These are phyloP conservation scores for Pogonus chalceus DNA, from an alignment of 1,140 invertebrate genomes.

Conservation along the genomic window DNA sequence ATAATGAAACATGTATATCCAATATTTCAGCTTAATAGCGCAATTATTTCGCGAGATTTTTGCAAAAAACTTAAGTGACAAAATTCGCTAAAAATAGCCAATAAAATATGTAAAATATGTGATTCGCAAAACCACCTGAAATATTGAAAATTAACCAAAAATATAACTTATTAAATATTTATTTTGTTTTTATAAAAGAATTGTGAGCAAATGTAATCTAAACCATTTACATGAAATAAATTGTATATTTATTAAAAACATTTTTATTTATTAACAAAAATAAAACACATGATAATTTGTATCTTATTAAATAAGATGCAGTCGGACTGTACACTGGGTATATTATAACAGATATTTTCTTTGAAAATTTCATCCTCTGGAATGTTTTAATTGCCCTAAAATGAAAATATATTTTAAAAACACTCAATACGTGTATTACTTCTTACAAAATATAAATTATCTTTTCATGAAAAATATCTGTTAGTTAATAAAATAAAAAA, in stretches of 20 bases:
- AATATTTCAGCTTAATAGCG: too few species aligned
- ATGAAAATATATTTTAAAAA: slow-evolving; percentile 8
- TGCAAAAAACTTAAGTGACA: too few species aligned
- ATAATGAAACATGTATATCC: too few species aligned
- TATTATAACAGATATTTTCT: slow-evolving; percentile 5
- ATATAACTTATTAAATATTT: too few species aligned
- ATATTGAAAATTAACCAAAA: too few species aligned
- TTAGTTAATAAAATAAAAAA: neutral
- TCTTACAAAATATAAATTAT: neutral
- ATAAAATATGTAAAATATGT: too few species aligned
- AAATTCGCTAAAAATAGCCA: too few species aligned
- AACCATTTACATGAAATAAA: too few species aligned
- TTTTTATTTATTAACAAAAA: slow-evolving; percentile 35
- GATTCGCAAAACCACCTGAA: too few species aligned
- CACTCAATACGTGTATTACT: neutral
- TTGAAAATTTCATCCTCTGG: slow-evolving; percentile 1
- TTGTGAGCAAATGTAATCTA: too few species aligned
- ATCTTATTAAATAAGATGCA: slow-evolving; percentile 32
- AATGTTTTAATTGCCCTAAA: slow-evolving; percentile 6
- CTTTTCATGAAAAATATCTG: neutral
- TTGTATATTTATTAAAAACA: neutral
- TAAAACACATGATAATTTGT: slow-evolving; percentile 37
- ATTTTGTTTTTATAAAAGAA: too few species aligned
- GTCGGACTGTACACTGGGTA: slow-evolving; percentile 31
- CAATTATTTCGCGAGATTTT: too few species aligned